Base-by-base conservation (phyloP, 2,888 invertebrate genomes). In the Helleia helle region DNA sequence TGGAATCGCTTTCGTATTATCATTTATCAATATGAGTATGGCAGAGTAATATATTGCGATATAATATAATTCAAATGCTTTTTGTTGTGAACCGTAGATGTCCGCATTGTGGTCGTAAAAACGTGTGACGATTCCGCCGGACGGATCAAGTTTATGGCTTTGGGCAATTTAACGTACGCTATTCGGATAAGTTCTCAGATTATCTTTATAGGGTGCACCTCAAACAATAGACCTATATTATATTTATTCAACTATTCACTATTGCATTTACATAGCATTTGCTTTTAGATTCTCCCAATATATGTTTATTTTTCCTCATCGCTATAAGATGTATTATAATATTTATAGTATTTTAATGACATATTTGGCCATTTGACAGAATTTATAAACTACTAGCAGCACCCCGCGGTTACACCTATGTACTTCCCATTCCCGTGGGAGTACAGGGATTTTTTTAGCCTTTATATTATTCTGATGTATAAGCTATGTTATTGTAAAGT, bases 101-200 rank as follows among this genome's bases (percentile, higher is more conserved):
- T 42, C 36, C 17, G 27, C 37, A 28, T 38, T 39, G 37, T 38
- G 34, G 44, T 42, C 57, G 57, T 73, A 72, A 73, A 74, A 62
- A 59, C 55, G 53, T 56, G 62, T 65, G 69, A 71, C 57, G 54
- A 38, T 51, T 44, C 46, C 63, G 48, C 65, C 65, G 56, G 50
- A 55, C 50, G 52, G 55, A 51, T 55, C 51, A 52, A 52, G 45
- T 66, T 67, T 65, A 67, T 49, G 67, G 42, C 46, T 36, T 36
- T 38, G 40, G 46, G 41, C 44, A 46, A 42, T 48, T 49, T 45
- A 49, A 48, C 50, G 48, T 51, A 48, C 45, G 49, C 50, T 41
- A 42, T 41, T 52, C 40, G 38, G 44, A 44, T 45, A 46, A 49
- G 30, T 40, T 24, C 37, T 44, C 46, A 39, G 47, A 44, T 42